Base-by-base conservation (phyloP, 2,888 invertebrate genomes). In the Conistra vaccinii region DNA sequence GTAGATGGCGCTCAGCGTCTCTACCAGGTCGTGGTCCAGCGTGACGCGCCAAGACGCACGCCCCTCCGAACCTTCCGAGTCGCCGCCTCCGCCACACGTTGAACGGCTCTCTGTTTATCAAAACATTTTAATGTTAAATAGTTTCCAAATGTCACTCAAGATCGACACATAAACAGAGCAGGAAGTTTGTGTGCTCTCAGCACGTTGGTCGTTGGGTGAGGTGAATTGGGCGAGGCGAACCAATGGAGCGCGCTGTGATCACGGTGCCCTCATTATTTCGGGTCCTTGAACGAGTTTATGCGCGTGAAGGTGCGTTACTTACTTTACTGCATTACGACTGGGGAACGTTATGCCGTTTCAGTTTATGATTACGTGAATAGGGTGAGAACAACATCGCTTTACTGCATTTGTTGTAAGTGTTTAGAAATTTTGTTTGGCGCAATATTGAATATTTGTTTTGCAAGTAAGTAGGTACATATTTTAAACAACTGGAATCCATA, bases 1-100 rank as follows among this genome's bases (percentile, higher is more conserved):
- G 97, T 98, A 99, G 95, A 98, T 98, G 91, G 98, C 98, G 95
- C 98, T 98, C 93, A 99, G 98, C 93, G 99, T 99, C 96, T 99
- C 98, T 95, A 99, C 97, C 92, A 99, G 97, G 97, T 99, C 99
- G 97, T 98, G 98, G 97, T 99, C 99, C 97, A 99, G 97, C 96
- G 98, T 98, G 94, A 99, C 98, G 97, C 98, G 98, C 98, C 98
- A 99, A 97, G 98, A 98, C 93, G 97, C 98, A 95, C 97, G 97
- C 95, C 96, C 97, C 95, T 97, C 97, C 96, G 98, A 97, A 92
- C 97, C 97, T 93, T 97, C 97, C 97, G 98, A 98, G 92, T 97
- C 98, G 96, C 98, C 98, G 96, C 97, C 97, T 95, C 97, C 97
- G 95, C 97, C 97, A 96, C 97, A 97, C 97, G 98, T 97, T 93